Base-by-base conservation (phyloP, 2,797 vertebrate genomes). In the Phataginus tetradactyla region DNA sequence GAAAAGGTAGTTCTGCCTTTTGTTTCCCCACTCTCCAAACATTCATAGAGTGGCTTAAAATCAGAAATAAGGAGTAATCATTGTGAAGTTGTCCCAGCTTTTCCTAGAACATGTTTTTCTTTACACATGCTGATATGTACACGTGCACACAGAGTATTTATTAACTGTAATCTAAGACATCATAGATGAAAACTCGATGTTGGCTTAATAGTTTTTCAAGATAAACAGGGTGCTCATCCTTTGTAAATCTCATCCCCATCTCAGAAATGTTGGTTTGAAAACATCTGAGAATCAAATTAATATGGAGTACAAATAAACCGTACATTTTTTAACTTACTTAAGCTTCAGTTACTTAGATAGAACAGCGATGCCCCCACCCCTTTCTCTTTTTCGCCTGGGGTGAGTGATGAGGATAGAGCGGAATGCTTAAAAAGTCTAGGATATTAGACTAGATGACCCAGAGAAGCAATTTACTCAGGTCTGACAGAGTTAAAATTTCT, bases 401-500 rank as follows among this genome's bases (percentile, higher is more conserved):
- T 88, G n/a, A 91, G 79, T 34, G 25, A n/a, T 53, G 11, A 83
- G 32, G 53, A 55, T n/a, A 45, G 61, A 78, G 20, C 34, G 3
- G 13, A 78, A 45, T 59, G 25, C 80, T 75, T 92, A 51, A 75
- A 45, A 95, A 92, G 91, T 75, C 90, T 12, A 61, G 83, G 49
- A 25, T 94, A 42, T 95, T 71, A 90, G 64, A 64, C 34, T 59
- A 61, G 37, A 92, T 72, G 79, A 87, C 21, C 34, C 37, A 68
- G 63, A 74, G 63, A 78, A 89, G 89, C 94, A 86, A 20, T 95
- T 96, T 91, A 37, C 75, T 93, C 57, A n/a, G 84, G 51, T 69
- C 88, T 96, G 95, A 95, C 87, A 87, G 45, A 93, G 91, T 96
- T 90, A 84, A 72, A 89, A 69, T 97, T 96, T 96, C 83, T 92